These are phyloP conservation scores for Lysiphlebus fabarum DNA, from an alignment of 1,140 invertebrate species.

Conservation along the genomic window DNA sequence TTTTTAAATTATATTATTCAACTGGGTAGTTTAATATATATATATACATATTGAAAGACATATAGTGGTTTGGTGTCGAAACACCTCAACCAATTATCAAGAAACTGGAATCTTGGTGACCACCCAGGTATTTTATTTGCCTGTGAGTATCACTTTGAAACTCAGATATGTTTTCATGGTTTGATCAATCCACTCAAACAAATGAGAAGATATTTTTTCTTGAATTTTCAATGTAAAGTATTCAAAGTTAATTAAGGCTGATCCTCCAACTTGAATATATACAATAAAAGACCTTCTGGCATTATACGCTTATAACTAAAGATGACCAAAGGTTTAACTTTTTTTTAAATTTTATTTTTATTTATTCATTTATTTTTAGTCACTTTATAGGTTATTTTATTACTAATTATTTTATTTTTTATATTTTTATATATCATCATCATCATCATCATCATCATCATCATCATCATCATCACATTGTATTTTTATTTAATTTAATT, in stretches of 20 bases:
- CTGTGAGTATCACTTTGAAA: conserved; percentile 21
- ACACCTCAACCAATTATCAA: conserved; percentile 58
- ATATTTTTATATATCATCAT: neutral
- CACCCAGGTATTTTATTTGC: conserved; percentile 38
- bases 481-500: neutral
- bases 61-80: conserved; percentile 54
- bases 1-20: too few relatives aligned
- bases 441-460: neutral
- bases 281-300: conserved; percentile 41
- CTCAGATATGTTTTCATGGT: too few relatives aligned
- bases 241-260: conserved; percentile 53
- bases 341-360: conserved; percentile 18
- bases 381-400: conserved; percentile 12
- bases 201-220: conserved; percentile 21
- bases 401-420: neutral
- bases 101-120: conserved; percentile 54
- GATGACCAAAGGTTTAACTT: conserved; percentile 28
- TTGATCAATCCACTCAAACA: too few relatives aligned
- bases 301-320: conserved; percentile 38
- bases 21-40: conserved; percentile 17
- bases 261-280: conserved; percentile 41
- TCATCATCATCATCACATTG: neutral
- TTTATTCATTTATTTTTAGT: conserved; percentile 15
- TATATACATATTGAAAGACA: conserved; percentile 23
- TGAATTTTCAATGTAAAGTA: conserved; percentile 31